phyloP scores from a whole-genome alignment of 1,140 invertebrate species.

The Camponotus vicinus region DNA sequence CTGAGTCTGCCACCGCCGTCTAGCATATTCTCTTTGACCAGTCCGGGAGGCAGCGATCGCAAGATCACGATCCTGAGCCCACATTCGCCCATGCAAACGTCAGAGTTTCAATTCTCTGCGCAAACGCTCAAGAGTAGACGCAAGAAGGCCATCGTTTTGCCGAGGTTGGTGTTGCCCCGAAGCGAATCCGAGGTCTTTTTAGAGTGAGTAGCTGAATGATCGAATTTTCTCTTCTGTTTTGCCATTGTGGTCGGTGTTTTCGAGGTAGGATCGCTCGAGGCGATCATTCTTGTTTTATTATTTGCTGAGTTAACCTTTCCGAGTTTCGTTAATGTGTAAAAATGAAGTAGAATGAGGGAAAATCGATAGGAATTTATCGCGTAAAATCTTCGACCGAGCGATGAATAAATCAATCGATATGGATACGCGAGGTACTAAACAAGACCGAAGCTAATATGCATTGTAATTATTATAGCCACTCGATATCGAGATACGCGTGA shows the following conservation, averaged over 20 bases:
- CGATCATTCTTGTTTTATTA: not conserved
- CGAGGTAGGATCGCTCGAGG: constrained; percentile 1
- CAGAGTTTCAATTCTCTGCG: constrained; percentile 87
- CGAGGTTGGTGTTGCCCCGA: constrained; percentile 91
- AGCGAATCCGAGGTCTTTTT: constrained; percentile 90
- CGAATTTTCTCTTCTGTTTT: constrained; percentile 32
- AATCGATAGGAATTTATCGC: constrained; percentile 9
- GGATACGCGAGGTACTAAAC: not conserved
- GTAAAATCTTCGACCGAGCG: not conserved
- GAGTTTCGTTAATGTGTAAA: not conserved
- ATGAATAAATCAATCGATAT: not conserved
- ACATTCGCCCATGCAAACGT: constrained; percentile 89
- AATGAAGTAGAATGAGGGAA: not conserved
- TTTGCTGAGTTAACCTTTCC: not conserved
- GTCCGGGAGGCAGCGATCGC: constrained; percentile 86
- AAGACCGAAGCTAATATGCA: not conserved
- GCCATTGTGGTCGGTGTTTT: constrained; percentile 20
- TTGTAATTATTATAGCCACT: constrained; percentile 4
- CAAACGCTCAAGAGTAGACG: constrained; percentile 88
- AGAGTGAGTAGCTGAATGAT: constrained; percentile 87
- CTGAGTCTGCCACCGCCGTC: constrained; percentile 90
- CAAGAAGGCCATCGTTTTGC: constrained; percentile 91
- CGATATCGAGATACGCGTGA: not conserved
- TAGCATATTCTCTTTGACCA: constrained; percentile 86
- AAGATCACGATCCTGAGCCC: constrained; percentile 91